Evolutionary conservation across 2,113 vertebrate species (phyloP).

Genomic region (Hydrolagus affinis): DNA sequence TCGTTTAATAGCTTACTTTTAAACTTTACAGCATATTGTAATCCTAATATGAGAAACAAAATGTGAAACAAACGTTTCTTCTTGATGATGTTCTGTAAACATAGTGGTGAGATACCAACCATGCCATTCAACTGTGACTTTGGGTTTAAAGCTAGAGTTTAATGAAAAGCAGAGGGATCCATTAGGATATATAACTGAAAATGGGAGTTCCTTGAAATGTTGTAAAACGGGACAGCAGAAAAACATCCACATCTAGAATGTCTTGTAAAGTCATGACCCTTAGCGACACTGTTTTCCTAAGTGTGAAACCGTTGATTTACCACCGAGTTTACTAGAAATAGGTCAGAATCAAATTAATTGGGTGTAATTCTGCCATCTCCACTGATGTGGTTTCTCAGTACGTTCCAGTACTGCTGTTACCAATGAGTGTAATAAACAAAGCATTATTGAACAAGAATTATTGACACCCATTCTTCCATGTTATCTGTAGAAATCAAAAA

Average conservation of each 20-base stretch:
- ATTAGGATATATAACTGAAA: slow-evolving; percentile 27
- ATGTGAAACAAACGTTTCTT: slow-evolving; percentile 17
- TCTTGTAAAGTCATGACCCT: slow-evolving; percentile 33
- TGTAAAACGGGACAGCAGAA: slow-evolving; percentile 29
- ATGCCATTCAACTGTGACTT: slow-evolving; percentile 10
- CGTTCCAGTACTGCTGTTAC: not conserved
- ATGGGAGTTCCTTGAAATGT: slow-evolving; percentile 32
- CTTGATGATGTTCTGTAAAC: not conserved
- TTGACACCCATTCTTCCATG: not conserved
- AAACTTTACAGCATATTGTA: not conserved
- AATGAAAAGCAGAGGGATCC: slow-evolving; percentile 26
- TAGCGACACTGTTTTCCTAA: slow-evolving; percentile 33
- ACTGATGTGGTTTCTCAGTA: not conserved
- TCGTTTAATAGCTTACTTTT: not conserved
- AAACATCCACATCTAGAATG: slow-evolving; percentile 33
- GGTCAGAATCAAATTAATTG: slow-evolving; percentile 20
- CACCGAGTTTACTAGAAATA: slow-evolving; percentile 28
- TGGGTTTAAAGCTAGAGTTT: slow-evolving; percentile 25
- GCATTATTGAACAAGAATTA: not conserved
- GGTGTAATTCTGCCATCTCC: not conserved
- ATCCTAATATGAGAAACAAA: not conserved
- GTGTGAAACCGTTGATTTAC: slow-evolving; percentile 31
- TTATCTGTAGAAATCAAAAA: not conserved
- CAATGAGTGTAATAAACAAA: not conserved
- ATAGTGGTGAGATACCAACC: not conserved